Evolutionary conservation across 1,140 invertebrate genomes (phyloP).

Genomic region (Pseudomyrmex flavicornis): DNA sequence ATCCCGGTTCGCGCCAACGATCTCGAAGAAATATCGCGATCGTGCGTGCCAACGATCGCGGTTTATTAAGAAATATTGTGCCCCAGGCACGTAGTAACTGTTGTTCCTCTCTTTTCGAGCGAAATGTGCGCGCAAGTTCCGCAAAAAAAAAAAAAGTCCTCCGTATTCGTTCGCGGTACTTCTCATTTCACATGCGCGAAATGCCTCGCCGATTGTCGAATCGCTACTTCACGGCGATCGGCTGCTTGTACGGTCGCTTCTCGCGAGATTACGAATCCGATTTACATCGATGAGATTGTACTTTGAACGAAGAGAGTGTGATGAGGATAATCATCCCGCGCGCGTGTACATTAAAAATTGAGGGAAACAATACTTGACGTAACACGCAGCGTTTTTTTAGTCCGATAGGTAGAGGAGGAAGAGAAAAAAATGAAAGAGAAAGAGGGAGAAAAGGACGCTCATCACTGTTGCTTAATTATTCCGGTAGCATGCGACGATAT

Average conservation of each 20-base stretch:
- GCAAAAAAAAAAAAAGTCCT: neutral
- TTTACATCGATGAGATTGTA: constrained; percentile 2
- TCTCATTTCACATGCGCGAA: neutral
- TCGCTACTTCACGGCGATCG: neutral
- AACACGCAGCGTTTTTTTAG: neutral
- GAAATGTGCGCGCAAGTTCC: neutral
- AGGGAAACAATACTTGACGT: constrained; percentile 38
- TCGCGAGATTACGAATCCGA: neutral
- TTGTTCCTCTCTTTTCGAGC: constrained; percentile 3
- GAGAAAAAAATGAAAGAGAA: neutral
- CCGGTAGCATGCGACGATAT: constrained; percentile 74
- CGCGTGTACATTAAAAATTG: constrained; percentile 62
- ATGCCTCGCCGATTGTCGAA: neutral
- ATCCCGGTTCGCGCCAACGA: constrained; percentile 47
- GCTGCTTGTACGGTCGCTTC: neutral
- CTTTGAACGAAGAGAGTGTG: neutral
- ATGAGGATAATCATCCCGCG: constrained; percentile 53
- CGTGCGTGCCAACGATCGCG: constrained; percentile 59
- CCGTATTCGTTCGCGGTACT: neutral
- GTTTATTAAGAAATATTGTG: constrained; percentile 62
- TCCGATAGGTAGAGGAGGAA: neutral
- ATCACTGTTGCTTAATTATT: constrained; percentile 76
- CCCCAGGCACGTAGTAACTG: constrained; percentile 35
- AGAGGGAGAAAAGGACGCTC: constrained; percentile 37
- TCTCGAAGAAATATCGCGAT: constrained; percentile 58